Conservation (phyloP, 2,113 vertebrate genomes). For the Antechinus stuartii region DNA sequence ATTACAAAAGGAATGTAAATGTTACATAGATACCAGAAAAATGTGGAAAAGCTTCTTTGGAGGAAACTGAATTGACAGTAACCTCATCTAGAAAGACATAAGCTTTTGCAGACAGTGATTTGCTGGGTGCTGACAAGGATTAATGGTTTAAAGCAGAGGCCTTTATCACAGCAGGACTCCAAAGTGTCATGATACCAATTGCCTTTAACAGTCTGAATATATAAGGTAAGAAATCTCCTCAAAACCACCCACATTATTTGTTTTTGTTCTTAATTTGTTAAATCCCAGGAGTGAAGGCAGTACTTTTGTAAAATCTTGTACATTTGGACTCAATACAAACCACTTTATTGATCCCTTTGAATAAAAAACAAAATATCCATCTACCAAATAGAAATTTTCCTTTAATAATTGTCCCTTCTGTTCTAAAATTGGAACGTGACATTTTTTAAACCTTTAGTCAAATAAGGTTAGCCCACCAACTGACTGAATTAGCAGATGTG, state of each 20-base stretch:
- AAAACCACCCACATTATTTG: neutral
- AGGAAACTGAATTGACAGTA: neutral
- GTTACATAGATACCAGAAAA: neutral
- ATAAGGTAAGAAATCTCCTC: neutral
- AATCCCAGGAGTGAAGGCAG: neutral
- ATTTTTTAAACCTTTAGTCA: neutral
- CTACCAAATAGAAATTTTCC: neutral
- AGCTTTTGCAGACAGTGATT: neutral
- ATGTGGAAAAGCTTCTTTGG: neutral
- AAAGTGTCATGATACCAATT: neutral
- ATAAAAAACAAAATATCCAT: neutral
- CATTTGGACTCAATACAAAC: slow-evolving; percentile 2
- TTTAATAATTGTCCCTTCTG: neutral
- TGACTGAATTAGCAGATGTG: slow-evolving; percentile 17
- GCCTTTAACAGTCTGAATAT: slow-evolving; percentile 10
- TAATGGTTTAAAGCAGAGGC: neutral
- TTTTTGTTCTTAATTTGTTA: neutral
- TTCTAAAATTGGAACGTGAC: neutral
- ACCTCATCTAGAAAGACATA: neutral
- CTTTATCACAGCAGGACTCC: neutral
- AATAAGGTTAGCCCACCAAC: neutral
- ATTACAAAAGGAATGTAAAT: neutral
- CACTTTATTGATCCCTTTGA: neutral
- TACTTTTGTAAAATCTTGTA: slow-evolving; percentile 9
- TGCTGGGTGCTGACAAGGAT: neutral